These are phyloP conservation scores for Callipepla californica DNA, from an alignment of 2,113 vertebrate species.

Conservation along the genomic window DNA sequence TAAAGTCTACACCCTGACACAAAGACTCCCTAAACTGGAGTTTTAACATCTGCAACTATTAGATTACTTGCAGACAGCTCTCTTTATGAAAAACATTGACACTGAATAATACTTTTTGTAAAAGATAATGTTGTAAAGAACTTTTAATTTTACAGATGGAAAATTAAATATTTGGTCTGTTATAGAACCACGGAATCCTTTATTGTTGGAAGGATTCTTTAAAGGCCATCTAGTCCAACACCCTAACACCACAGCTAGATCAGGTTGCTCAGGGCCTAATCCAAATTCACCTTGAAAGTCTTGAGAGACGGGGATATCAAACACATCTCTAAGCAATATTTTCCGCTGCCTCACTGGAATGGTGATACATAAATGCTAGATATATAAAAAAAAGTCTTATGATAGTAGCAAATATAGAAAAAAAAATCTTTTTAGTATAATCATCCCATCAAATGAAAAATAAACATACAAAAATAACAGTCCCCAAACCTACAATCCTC, in stretches of 20 bases:
- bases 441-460: not conserved
- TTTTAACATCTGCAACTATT: not conserved
- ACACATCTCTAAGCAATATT: no score
- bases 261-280: no score
- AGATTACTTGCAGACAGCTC: not conserved
- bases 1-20: not conserved
- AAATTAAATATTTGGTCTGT: not conserved
- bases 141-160: not conserved
- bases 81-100: not conserved
- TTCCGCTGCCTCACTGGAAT: no score
- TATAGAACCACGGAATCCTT: not conserved
- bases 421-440: not conserved
- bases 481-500: fast-evolving
- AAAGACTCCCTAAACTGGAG: not conserved
- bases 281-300: no score
- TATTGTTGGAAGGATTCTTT: no score
- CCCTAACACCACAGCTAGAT: no score
- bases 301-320: no score
- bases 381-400: not conserved
- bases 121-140: not conserved
- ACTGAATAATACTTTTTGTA: not conserved
- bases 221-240: no score
- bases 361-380: not conserved
- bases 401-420: not conserved
- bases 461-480: not conserved